phyloP scores from a whole-genome alignment of 2,797 vertebrate species.

The Artibeus jamaicensis region DNA sequence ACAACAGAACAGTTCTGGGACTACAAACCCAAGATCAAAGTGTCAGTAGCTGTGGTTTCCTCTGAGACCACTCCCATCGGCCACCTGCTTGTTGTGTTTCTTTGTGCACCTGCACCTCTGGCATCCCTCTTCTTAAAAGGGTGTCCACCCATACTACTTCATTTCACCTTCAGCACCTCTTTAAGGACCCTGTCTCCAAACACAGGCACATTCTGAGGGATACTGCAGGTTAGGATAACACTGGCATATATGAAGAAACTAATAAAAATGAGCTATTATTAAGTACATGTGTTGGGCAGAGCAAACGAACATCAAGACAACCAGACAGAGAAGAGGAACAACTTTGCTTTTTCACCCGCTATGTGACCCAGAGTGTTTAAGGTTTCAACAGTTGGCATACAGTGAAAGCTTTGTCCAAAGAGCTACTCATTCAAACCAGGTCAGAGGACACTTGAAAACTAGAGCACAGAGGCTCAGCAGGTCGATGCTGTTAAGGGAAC shows the following conservation, averaged over 20 bases:
- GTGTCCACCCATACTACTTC: not conserved
- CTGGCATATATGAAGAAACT: not conserved
- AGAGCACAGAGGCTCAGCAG: constrained; percentile 1
- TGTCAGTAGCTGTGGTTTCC: not conserved
- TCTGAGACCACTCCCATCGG: not conserved
- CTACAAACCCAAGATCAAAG: not conserved
- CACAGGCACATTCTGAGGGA: not conserved
- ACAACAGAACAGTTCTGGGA: not conserved
- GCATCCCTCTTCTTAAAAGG: not conserved
- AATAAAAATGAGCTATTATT: not conserved
- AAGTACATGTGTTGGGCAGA: not conserved
- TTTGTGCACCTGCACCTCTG: not conserved
- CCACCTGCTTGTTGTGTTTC: not conserved
- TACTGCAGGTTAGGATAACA: not conserved
- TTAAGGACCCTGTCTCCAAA: not conserved
- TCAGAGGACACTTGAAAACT: constrained; percentile 8
- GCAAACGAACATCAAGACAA: not conserved
- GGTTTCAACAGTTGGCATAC: not conserved
- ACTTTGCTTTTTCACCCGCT: not conserved
- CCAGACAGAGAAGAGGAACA: not conserved
- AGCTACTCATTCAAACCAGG: constrained; percentile 18
- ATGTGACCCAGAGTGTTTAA: constrained; percentile 18
- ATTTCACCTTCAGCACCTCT: not conserved
- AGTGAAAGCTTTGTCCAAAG: not conserved
- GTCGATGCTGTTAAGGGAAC: not conserved